These are phyloP conservation scores for Gallinago solitaria DNA, from an alignment of 2,797 vertebrate genomes.

Conservation along the genomic window DNA sequence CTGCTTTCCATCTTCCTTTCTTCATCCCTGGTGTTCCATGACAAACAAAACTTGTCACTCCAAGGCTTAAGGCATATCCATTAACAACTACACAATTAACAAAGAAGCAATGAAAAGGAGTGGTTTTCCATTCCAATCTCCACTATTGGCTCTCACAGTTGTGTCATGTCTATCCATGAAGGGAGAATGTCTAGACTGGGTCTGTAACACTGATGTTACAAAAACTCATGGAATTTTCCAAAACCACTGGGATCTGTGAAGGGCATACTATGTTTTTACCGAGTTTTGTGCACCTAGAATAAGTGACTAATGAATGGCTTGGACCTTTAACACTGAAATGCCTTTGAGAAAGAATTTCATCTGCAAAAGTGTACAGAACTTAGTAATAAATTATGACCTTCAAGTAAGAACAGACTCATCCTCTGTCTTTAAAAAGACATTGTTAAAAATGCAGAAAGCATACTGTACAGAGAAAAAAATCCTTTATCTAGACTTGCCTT, in stretches of 20 bases:
- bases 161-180: background rate
- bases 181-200: background rate
- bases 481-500: background rate
- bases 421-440: background rate
- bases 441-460: background rate
- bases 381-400: background rate
- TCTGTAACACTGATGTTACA: background rate
- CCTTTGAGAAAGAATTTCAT: background rate
- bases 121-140: background rate
- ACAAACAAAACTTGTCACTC: background rate
- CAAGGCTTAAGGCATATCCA: background rate
- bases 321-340: background rate
- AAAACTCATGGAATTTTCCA: conserved; percentile 17
- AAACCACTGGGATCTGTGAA: background rate
- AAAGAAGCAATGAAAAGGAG: background rate
- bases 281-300: background rate
- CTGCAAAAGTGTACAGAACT: background rate
- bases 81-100: background rate
- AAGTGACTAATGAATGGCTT: background rate
- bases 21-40: background rate
- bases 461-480: background rate
- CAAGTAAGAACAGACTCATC: background rate
- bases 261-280: background rate
- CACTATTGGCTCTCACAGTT: background rate
- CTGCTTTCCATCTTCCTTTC: background rate